Evolutionary conservation across 1,140 invertebrate species (phyloP), one percentile per base, ranked within the genome.

Genomic region (Chrysoperla carnea): DNA sequence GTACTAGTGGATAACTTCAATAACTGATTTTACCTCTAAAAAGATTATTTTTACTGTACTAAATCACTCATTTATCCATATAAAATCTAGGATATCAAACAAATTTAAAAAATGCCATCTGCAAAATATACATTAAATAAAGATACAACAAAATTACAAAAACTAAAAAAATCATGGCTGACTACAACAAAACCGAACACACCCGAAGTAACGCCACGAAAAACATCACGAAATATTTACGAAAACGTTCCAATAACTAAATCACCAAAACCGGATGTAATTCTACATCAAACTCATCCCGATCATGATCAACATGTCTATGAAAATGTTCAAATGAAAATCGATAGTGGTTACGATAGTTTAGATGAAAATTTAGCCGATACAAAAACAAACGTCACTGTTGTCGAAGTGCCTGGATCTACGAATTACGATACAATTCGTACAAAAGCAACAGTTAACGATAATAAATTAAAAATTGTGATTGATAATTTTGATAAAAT

Each of bases 401-500:
- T 53, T 36, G 43, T 51, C 31, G 47, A 47, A 44, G 49, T 49
- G 12, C 41, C 42, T 15, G 36, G 29, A 29, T 27, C 15, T 23
- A 42, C 27, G 28, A 36, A 36, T 9, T 36, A 15, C 15, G 28
- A 36, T 15, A 17, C 9, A 12, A 11, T 12, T 9, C 53, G 59
- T 41, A 58, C 59, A 36, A 69, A 70, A 49, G 55, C 61, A 11
- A 51, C 57, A 8, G 57, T 59, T 36, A 58, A 62, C 40, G 66
- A 72, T 46, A 60, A 67, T 8, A 76, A 76, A 54, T 56, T 76
- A 33, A 66, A 68, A 47, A 72, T 64, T 38, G 74, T 70, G 23
- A 64, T 76, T 42, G 66, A 75, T 52, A 73, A 69, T 37, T 77
- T 77, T 46, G 75, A 77, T 53, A 73, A 71, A 58, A 73, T 76